Percentiles rank a stretch among this genome's conserved stretches.
phyloP scores from a whole-genome alignment of 2,113 vertebrate genomes.

The Poeciliopsis retropinna region DNA sequence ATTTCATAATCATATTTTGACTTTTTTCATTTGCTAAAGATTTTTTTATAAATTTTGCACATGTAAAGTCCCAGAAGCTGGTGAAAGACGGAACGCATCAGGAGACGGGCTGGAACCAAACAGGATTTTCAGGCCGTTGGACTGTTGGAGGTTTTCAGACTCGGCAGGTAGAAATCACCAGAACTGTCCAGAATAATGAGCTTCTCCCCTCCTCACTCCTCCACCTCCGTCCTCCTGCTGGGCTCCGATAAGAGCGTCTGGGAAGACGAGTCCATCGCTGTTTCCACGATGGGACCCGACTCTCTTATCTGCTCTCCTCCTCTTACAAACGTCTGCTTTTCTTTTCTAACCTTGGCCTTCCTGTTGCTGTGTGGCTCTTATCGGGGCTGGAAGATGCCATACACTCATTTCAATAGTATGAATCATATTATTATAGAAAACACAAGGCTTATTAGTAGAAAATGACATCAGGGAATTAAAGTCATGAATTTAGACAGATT shows the following conservation, averaged over 20 bases:
- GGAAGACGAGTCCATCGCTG: constrained; percentile 18
- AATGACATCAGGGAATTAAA: neutral
- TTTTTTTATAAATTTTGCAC: too few relatives aligned
- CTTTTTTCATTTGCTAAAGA: too few relatives aligned
- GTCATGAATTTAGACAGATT: neutral
- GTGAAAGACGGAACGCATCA: neutral
- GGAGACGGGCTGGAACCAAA: neutral
- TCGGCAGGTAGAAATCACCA: neutral
- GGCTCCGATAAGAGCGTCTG: constrained; percentile 35
- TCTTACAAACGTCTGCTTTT: constrained; percentile 2
- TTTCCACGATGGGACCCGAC: constrained; percentile 27
- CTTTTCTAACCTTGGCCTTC: neutral
- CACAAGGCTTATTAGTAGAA: neutral
- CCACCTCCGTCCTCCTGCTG: neutral
- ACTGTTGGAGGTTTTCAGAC: neutral
- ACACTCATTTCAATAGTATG: neutral
- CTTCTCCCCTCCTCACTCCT: neutral
- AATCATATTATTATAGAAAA: neutral
- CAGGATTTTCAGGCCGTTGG: neutral
- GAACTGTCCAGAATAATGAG: neutral
- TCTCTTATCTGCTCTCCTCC: constrained; percentile 8
- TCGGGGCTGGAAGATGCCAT: neutral
- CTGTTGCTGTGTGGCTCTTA: neutral
- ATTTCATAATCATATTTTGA: too few relatives aligned
- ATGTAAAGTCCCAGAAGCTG: neutral